A percentile compares a stretch with the other conserved stretches of the same genome.
phyloP scores from a whole-genome alignment of 2,797 vertebrate species.

The Scolopax bukidnonensis region DNA sequence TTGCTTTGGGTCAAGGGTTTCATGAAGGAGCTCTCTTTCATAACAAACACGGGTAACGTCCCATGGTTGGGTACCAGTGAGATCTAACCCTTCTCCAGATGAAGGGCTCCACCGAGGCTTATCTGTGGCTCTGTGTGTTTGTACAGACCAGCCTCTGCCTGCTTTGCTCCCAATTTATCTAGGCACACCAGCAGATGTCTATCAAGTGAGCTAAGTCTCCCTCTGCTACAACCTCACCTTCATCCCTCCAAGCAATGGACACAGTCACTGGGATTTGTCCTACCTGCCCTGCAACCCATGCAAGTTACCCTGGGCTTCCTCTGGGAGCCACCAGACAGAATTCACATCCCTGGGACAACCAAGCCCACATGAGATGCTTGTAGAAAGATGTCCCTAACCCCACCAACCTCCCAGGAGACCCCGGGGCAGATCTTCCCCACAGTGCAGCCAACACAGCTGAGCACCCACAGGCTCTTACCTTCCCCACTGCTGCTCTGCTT shows the following conservation, averaged over 20 bases:
- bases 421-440: background rate
- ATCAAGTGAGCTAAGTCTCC: background rate
- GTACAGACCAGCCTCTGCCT: background rate
- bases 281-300: background rate
- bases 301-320: background rate
- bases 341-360: background rate
- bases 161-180: background rate
- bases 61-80: background rate
- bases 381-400: background rate
- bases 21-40: background rate
- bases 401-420: background rate
- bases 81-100: background rate
- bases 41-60: no score
- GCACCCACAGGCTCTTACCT: background rate
- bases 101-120: background rate
- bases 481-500: background rate
- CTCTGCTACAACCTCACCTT: background rate
- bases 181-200: background rate
- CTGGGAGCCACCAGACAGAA: background rate
- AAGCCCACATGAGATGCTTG: background rate
- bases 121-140: accelerated
- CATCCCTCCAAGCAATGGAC: background rate
- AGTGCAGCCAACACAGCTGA: background rate
- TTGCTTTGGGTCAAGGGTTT: background rate
- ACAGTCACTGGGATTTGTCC: no score